Evolutionary conservation across 2,113 vertebrate species (phyloP).

Genomic region (Lamprologus speciosus): DNA sequence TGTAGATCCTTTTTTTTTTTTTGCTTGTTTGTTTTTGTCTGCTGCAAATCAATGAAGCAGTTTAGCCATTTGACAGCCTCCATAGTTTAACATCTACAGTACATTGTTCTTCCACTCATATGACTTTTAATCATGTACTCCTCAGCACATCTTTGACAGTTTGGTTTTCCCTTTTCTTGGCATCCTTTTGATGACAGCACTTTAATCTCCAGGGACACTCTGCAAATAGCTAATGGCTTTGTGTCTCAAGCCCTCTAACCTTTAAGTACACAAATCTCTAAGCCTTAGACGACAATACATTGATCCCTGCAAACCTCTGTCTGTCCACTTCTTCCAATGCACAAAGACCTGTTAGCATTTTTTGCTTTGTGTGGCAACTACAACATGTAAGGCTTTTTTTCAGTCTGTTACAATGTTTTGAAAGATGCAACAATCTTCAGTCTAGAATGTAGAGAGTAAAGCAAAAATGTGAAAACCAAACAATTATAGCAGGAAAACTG

Average conservation of each 20-base stretch:
- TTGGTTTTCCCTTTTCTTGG: background rate
- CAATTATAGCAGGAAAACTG: background rate
- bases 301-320: background rate
- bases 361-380: background rate
- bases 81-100: background rate
- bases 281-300: background rate
- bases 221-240: background rate
- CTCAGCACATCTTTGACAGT: background rate
- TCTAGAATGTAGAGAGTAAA: background rate
- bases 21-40: background rate
- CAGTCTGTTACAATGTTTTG: background rate
- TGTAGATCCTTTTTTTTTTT: background rate
- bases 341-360: background rate
- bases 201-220: background rate
- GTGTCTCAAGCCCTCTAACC: background rate
- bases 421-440: background rate
- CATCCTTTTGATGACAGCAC: background rate
- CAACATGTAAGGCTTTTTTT: background rate
- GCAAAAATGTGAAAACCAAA: background rate
- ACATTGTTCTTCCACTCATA: background rate
- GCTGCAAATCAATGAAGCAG: fast-evolving
- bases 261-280: background rate
- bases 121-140: background rate
- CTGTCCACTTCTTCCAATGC: background rate
- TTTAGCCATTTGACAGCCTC: background rate